Evolutionary conservation across 2,888 invertebrate genomes (phyloP).

Genomic region (Nomada flava): DNA sequence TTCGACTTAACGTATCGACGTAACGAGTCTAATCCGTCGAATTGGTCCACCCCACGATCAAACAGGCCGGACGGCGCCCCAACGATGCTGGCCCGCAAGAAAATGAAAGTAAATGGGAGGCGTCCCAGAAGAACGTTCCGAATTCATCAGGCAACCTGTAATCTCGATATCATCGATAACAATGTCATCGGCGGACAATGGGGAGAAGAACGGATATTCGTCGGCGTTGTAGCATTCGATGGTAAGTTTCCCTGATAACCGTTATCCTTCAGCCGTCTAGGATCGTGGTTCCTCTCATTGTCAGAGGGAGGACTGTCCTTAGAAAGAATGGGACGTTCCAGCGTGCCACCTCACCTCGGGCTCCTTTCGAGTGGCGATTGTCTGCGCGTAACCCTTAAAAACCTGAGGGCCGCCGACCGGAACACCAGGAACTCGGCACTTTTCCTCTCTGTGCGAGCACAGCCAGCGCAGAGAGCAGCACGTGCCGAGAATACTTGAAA

Average conservation of each 20-base stretch:
- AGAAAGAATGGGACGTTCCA: constrained; percentile 12
- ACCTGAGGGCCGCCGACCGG: constrained; percentile 9
- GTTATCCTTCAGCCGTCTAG: constrained; percentile 17
- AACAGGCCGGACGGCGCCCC: constrained; percentile 21
- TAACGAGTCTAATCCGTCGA: constrained; percentile 69
- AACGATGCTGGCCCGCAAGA: constrained; percentile 8
- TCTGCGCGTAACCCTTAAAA: constrained; percentile 49
- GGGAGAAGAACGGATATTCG: constrained; percentile 42
- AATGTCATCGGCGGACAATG: constrained; percentile 75
- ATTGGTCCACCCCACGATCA: constrained; percentile 22
- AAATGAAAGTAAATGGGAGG: constrained; percentile 45
- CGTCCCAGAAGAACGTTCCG: constrained; percentile 55
- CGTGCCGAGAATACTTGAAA: constrained; percentile 80
- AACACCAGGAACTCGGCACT: constrained; percentile 6
- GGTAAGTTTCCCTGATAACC: no score
- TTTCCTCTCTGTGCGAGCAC: background rate
- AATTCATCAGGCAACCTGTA: constrained; percentile 76
- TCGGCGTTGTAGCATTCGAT: background rate
- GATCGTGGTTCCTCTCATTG: background rate
- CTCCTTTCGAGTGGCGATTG: constrained; percentile 60
- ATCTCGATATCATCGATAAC: constrained; percentile 78
- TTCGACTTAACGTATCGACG: constrained; percentile 69
- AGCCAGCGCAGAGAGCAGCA: constrained; percentile 67
- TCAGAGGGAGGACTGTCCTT: background rate
- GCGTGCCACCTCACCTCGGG: constrained; percentile 25